These are phyloP conservation scores for Caenorhabditis zanzibari DNA, from an alignment of 2,888 invertebrate species.

Conservation along the genomic window DNA sequence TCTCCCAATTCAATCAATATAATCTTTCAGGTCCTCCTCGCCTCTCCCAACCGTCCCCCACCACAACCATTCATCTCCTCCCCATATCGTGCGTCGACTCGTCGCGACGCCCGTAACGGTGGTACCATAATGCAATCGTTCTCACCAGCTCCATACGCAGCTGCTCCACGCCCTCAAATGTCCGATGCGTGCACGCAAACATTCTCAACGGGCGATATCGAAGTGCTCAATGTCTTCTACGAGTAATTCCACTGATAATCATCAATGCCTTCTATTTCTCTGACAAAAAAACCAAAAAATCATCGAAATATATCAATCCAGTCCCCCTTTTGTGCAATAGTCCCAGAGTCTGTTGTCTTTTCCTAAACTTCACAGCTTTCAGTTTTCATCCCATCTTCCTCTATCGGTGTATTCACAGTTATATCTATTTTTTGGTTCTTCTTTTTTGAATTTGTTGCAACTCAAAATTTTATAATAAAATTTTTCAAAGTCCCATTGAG, in stretches of 20 bases:
- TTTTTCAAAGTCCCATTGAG: too few species aligned
- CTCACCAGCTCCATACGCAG: conserved; percentile 59
- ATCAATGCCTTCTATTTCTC: conserved; percentile 17
- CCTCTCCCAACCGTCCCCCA: conserved; percentile 78
- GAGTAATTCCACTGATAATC: conserved; percentile 68
- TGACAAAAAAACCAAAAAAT: conserved; percentile 19
- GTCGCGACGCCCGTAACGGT: conserved; percentile 58
- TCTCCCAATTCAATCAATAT: neutral
- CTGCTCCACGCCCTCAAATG: conserved; percentile 74
- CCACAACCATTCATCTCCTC: conserved; percentile 71
- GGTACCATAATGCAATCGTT: conserved; percentile 61
- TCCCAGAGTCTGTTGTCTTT: neutral
- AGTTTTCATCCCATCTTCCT: conserved; percentile 26
- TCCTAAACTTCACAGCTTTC: conserved; percentile 54
- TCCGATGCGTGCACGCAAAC: conserved; percentile 81
- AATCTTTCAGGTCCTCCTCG: conserved; percentile 74
- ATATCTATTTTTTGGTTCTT: conserved; percentile 22
- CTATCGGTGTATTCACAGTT: conserved; percentile 54
- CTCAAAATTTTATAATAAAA: neutral
- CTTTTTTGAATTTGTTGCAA: neutral
- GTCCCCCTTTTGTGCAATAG: conserved; percentile 18
- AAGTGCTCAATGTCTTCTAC: conserved; percentile 84
- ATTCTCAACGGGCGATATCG: conserved; percentile 85
- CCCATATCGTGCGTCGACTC: conserved; percentile 70
- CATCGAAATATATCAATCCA: conserved; percentile 21